Conservation (phyloP, 2,113 vertebrate species). For the Tyrannus savana region DNA sequence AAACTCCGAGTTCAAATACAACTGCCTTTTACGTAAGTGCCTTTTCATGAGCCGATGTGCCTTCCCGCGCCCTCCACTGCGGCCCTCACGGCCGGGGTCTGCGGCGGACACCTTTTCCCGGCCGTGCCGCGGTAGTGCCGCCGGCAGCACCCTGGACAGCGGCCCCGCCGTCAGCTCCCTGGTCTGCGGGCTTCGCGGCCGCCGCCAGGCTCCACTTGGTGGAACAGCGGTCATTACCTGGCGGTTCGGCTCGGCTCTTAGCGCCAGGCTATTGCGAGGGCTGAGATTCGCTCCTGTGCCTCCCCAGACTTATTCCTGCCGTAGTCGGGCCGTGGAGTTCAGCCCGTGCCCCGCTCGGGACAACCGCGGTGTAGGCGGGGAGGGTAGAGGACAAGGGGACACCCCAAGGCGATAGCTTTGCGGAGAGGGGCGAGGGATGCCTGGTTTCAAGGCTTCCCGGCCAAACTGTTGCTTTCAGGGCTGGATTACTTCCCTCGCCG, state of each 20-base stretch:
- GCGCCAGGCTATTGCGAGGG: not conserved
- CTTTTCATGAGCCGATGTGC: not conserved
- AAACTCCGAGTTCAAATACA: not conserved
- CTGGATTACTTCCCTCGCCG: not conserved
- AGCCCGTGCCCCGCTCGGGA: not conserved
- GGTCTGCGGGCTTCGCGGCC: not conserved
- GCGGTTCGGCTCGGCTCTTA: not conserved
- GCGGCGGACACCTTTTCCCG: not conserved
- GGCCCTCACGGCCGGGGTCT: not conserved
- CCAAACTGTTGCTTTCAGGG: not conserved
- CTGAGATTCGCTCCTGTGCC: not conserved
- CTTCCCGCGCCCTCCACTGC: not conserved
- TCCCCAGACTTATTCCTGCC: not conserved
- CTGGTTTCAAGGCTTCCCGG: not conserved
- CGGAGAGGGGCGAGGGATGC: fast-evolving
- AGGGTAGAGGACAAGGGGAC: not conserved
- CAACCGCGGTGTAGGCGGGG: not conserved
- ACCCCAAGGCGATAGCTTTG: not conserved
- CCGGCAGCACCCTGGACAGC: constrained; percentile 66
- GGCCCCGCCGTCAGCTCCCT: not conserved
- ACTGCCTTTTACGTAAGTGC: not conserved
- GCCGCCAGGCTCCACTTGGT: not conserved
- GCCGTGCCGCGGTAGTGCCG: too few species aligned
- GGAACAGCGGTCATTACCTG: fast-evolving
- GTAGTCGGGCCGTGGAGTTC: not conserved